Conservation (phyloP, 2,113 vertebrate species). For the Corapipo altera region DNA sequence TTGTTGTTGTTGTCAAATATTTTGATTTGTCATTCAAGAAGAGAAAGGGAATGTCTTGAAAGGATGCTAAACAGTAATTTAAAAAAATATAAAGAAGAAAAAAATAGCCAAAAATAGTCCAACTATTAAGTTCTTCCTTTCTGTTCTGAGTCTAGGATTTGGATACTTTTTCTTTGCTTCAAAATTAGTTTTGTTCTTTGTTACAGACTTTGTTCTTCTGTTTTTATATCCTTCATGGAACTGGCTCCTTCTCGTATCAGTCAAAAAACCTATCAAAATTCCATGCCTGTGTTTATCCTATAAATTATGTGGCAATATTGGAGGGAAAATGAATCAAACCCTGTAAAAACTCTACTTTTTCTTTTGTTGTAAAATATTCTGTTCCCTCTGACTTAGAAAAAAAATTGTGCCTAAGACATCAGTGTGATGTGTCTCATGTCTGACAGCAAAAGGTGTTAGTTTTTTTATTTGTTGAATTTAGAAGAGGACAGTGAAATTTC, state of each 20-base stretch:
- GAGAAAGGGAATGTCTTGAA: neutral
- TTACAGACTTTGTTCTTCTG: neutral
- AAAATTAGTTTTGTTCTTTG: neutral
- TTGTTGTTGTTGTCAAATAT: neutral
- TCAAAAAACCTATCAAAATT: neutral
- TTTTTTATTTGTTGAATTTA: neutral
- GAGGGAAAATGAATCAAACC: neutral
- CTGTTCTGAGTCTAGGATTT: neutral
- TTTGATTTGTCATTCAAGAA: neutral
- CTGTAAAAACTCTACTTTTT: neutral
- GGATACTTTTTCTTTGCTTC: neutral
- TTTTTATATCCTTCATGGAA: neutral
- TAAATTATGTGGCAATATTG: neutral
- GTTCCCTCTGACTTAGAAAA: neutral
- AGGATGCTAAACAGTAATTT: neutral
- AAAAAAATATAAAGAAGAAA: neutral
- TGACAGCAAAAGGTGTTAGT: neutral
- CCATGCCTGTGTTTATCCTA: neutral
- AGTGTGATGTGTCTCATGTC: neutral
- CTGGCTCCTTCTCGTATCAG: neutral
- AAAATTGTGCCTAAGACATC: neutral
- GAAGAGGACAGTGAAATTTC: neutral
- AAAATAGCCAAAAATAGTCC: neutral
- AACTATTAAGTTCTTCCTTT: neutral
- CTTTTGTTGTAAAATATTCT: neutral